Evolutionary conservation across 2,888 invertebrate species (phyloP).

Genomic region (Rhagonycha lutea): DNA sequence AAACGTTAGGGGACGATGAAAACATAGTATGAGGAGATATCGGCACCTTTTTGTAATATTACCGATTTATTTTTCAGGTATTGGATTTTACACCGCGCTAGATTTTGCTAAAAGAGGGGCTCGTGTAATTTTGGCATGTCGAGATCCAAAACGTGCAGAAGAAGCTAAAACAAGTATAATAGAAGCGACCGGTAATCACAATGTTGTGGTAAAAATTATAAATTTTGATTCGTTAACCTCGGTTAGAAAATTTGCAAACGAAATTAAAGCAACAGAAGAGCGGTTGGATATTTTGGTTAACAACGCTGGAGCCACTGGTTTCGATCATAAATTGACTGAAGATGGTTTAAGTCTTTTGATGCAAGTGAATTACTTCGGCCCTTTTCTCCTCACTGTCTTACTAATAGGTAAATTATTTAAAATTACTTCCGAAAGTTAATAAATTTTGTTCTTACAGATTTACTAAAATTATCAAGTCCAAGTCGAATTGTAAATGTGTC

Average conservation of each 20-base stretch:
- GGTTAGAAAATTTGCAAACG: conserved; percentile 63
- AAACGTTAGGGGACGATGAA: too few relatives aligned
- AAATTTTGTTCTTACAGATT: background rate
- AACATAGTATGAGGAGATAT: too few relatives aligned
- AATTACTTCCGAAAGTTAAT: too few relatives aligned
- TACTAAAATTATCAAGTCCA: conserved; percentile 48
- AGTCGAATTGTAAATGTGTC: conserved; percentile 49
- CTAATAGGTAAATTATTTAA: conserved; percentile 55
- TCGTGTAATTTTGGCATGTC: conserved; percentile 59
- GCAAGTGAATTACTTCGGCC: conserved; percentile 74
- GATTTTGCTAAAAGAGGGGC: conserved; percentile 58
- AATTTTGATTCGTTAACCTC: conserved; percentile 62
- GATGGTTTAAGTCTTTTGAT: conserved; percentile 69
- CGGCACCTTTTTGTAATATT: background rate
- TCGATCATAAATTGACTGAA: conserved; percentile 58
- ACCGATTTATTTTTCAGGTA: conserved; percentile 43
- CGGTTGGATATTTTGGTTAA: conserved; percentile 69
- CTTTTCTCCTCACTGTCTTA: conserved; percentile 71
- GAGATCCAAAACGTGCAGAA: conserved; percentile 50
- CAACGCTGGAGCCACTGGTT: conserved; percentile 64
- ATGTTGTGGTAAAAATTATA: conserved; percentile 55
- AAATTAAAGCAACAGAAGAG: conserved; percentile 59
- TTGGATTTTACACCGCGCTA: conserved; percentile 55
- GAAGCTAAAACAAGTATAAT: conserved; percentile 48
- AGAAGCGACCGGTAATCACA: conserved; percentile 48